Evolutionary conservation across 1,140 invertebrate species (phyloP), one percentile per base, ranked within the genome.

Genomic region (Dolichoris vasculosae): DNA sequence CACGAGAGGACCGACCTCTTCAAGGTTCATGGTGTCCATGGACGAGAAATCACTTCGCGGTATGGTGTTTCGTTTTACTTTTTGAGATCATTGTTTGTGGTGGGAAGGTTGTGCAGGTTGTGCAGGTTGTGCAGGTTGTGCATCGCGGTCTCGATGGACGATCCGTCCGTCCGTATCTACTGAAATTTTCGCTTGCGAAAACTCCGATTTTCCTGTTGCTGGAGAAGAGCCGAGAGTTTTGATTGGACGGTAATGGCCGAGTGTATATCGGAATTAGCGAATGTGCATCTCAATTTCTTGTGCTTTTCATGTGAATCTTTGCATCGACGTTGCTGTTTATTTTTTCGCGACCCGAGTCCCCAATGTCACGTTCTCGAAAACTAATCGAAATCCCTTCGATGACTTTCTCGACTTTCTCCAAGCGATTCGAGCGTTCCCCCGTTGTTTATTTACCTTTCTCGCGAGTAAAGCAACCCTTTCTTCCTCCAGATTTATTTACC

Each of bases 41-140:
- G 67, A 67, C 43, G 80, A 82, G 80, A 82, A 51, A 46, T 71
- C 80, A 51, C 8, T 51, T 46, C 80, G 80, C 80, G 80, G 80
- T 82, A 82, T 48, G 80, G 35, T 59, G n/a, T 51, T 55, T 26
- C 13, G 59, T 40, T 69, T 69, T 46, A 55, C 32, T 35, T 48
- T 67, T 38, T 71, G 38, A 30, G 8, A 59, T 35, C 59, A 30
- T 63, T 63, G 59, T 26, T 0, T 63, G 59, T 40, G 69, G 15
- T 11, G 7, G 64, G 23, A 67, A 67, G 30, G 55, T 79, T 51
- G 46, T 51, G 46, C n/a, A n/a, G n/a, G n/a, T n/a, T n/a, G n/a
- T n/a, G n/a, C n/a, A n/a, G n/a, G n/a, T n/a, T n/a, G n/a, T n/a
- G 63, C 8, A 64, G 2, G 63, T 67, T 17, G 32, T 67, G 30